phyloP scores from a whole-genome alignment of 2,888 invertebrate genomes.

The Lissonota sp. region DNA sequence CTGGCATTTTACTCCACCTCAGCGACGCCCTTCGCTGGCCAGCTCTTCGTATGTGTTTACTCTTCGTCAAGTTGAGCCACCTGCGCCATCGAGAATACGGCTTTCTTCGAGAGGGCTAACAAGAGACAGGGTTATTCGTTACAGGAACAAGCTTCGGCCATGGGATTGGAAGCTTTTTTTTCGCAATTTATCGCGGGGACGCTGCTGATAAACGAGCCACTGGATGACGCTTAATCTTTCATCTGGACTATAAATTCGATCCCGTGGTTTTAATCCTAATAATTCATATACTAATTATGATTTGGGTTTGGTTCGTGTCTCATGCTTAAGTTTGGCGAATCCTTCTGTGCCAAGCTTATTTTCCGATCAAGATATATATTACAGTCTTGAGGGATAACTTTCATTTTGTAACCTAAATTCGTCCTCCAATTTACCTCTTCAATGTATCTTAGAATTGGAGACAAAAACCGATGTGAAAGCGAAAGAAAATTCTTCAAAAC shows the following conservation, averaged over 20 bases:
- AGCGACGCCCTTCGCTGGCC: background rate
- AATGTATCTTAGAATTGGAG: no score
- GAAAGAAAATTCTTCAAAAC: no score
- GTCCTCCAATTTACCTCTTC: no score
- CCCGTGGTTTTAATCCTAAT: background rate
- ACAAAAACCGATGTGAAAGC: no score
- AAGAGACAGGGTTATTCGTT: constrained; percentile 18
- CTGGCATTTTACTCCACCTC: background rate
- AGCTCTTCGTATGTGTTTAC: constrained; percentile 26
- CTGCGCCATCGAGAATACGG: constrained; percentile 14
- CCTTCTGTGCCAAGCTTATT: no score
- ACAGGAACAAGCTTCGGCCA: background rate
- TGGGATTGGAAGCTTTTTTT: background rate
- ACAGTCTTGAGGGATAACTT: no score
- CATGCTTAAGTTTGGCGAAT: no score
- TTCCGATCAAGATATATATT: no score
- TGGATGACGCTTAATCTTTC: background rate
- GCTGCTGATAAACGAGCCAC: constrained; percentile 27
- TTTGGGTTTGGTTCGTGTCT: no score
- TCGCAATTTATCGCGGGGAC: constrained; percentile 13
- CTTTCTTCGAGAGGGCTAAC: background rate
- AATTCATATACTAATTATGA: no score
- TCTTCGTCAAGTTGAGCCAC: constrained; percentile 36
- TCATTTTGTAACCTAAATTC: no score
- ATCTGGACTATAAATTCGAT: constrained; percentile 4